Conservation (phyloP, 1,140 invertebrate genomes). For the Neodiprion fabricii region DNA sequence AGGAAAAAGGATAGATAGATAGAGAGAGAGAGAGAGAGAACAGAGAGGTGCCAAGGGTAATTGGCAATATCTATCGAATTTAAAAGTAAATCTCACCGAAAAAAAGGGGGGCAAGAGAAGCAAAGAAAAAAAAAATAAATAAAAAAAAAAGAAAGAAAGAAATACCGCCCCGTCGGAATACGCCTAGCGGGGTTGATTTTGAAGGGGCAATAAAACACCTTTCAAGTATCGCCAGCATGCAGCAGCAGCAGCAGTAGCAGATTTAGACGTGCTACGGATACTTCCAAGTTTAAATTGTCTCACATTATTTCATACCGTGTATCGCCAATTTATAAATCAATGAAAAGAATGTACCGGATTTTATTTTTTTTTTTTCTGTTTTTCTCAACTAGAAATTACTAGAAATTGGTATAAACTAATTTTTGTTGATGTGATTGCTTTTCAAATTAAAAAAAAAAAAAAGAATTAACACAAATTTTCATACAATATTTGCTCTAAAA, state of each 20-base stretch:
- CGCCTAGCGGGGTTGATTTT: not conserved
- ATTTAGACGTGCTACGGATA: not conserved
- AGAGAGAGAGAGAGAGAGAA: not conserved
- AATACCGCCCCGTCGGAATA: not conserved
- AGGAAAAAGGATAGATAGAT: not conserved
- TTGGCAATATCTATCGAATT: constrained; percentile 55
- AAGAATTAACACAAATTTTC: not conserved
- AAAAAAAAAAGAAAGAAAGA: constrained; percentile 11
- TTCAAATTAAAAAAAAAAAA: not conserved
- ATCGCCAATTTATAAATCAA: no score
- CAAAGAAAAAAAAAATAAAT: constrained; percentile 11
- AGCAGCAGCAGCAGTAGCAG: not conserved
- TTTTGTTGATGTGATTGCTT: not conserved
- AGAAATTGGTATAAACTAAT: not conserved
- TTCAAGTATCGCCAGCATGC: not conserved
- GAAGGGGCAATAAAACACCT: constrained; percentile 24
- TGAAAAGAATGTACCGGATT: not conserved
- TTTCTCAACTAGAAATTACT: not conserved
- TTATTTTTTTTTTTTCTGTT: not conserved
- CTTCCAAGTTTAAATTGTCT: no score
- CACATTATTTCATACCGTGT: no score
- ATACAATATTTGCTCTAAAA: no score
- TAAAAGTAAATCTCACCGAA: constrained; percentile 48
- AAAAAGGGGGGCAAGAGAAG: not conserved
- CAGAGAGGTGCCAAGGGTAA: constrained; percentile 37